Conservation (phyloP, 2,888 invertebrate species). For the Scaptomyza caliginosa region DNA sequence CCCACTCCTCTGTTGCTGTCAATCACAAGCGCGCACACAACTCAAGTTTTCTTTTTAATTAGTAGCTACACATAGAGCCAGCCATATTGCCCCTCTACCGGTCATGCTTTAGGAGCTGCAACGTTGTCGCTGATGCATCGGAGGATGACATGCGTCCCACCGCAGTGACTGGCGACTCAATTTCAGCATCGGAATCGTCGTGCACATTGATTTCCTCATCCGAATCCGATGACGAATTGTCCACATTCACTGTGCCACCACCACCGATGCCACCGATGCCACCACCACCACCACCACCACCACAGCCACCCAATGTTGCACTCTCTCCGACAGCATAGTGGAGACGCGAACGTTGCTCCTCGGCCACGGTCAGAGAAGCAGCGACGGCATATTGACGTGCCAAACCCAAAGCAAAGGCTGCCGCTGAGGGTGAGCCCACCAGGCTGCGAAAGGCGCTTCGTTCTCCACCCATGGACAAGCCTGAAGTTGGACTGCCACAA, state of each 20-base stretch:
- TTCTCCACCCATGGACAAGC: slow-evolving; percentile 92
- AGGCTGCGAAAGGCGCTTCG: slow-evolving; percentile 94
- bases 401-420: slow-evolving; percentile 85
- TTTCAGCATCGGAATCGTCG: slow-evolving; percentile 85
- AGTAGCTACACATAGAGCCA: slow-evolving; percentile 57
- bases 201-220: slow-evolving; percentile 94
- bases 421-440: slow-evolving; percentile 87
- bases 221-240: slow-evolving; percentile 81
- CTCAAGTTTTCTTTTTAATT: slow-evolving; percentile 78
- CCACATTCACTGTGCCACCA: slow-evolving; percentile 75
- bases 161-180: slow-evolving; percentile 68
- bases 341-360: slow-evolving; percentile 75
- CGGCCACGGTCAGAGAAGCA: slow-evolving; percentile 81
- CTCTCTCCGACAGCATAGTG: slow-evolving; percentile 51
- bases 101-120: slow-evolving; percentile 84
- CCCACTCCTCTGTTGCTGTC: slow-evolving; percentile 57
- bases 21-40: slow-evolving; percentile 81
- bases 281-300: neutral
- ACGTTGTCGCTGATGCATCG: slow-evolving; percentile 61
- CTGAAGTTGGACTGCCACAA: slow-evolving; percentile 62
- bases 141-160: slow-evolving; percentile 74
- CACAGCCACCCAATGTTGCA: slow-evolving; percentile 11
- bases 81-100: no score
- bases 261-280: slow-evolving; percentile 4
- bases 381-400: slow-evolving; percentile 82